Evolutionary conservation across 2,113 vertebrate species (phyloP).

Genomic region (Shinisaurus crocodilurus): DNA sequence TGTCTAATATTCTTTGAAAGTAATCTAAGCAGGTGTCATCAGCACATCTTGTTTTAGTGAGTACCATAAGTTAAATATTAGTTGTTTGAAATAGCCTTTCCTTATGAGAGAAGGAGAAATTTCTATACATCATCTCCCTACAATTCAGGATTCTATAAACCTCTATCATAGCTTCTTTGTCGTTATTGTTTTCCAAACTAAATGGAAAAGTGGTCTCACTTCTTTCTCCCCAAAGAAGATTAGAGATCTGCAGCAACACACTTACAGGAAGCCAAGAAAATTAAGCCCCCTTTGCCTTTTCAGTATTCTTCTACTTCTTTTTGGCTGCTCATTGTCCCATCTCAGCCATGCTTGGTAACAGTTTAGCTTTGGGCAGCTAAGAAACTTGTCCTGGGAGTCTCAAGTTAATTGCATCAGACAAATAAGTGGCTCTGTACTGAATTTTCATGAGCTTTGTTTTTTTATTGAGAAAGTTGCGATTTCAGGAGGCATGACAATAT

Average conservation of each 20-base stretch:
- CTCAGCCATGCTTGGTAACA: not conserved
- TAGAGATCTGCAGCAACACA: not conserved
- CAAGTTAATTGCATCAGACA: not conserved
- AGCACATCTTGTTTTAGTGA: not conserved
- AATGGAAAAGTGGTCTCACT: not conserved
- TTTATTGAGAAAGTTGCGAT: not conserved
- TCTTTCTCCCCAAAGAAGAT: not conserved
- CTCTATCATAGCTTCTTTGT: not conserved
- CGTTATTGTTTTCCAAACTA: not conserved
- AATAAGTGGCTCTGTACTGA: not conserved
- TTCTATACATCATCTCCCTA: not conserved
- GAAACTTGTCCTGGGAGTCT: not conserved
- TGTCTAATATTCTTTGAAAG: not conserved
- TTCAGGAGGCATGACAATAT: not conserved
- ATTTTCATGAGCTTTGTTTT: not conserved
- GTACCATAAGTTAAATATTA: not conserved
- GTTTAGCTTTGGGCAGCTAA: not conserved
- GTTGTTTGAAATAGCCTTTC: not conserved
- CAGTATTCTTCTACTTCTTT: not conserved
- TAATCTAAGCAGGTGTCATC: not conserved
- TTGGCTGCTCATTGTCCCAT: not conserved
- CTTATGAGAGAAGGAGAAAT: not conserved
- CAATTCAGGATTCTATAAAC: not conserved
- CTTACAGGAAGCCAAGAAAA: not conserved
- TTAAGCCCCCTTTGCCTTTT: not conserved